Conservation (phyloP, 1,140 invertebrate genomes). For the Eurosta solidaginis region DNA sequence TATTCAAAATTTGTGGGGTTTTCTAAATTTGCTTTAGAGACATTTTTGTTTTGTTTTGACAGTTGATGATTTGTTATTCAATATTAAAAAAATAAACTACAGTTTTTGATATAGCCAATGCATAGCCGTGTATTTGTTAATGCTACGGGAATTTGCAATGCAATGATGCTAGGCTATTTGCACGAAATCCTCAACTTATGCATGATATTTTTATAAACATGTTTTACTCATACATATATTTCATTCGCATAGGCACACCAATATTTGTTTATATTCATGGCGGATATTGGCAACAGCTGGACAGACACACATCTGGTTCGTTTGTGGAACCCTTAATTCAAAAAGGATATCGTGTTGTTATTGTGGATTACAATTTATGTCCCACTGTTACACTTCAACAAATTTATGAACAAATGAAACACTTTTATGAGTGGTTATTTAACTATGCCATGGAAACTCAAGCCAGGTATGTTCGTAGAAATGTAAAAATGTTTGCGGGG, state of each 20-base stretch:
- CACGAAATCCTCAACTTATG: too few relatives aligned
- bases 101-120: too few relatives aligned
- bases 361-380: conserved; percentile 78
- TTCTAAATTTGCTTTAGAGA: too few relatives aligned
- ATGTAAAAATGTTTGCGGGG: too few relatives aligned
- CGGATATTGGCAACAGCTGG: conserved; percentile 79
- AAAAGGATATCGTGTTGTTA: conserved; percentile 69
- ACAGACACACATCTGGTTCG: conserved; percentile 68
- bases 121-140: too few relatives aligned
- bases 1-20: too few relatives aligned
- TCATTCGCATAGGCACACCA: conserved; percentile 65
- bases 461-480: conserved; percentile 44
- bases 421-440: conserved; percentile 66
- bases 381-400: conserved; percentile 67
- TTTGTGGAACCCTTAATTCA: conserved; percentile 66
- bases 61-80: too few relatives aligned
- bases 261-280: conserved; percentile 81
- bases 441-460: conserved; percentile 63
- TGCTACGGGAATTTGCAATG: too few relatives aligned
- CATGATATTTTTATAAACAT: too few relatives aligned
- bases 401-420: conserved; percentile 69
- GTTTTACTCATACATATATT: background rate
- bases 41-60: too few relatives aligned
- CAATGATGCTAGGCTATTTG: too few relatives aligned
- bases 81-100: too few relatives aligned